These are phyloP conservation scores for Melikaiella ostensackeni DNA, from an alignment of 2,888 invertebrate genomes.

Conservation along the genomic window DNA sequence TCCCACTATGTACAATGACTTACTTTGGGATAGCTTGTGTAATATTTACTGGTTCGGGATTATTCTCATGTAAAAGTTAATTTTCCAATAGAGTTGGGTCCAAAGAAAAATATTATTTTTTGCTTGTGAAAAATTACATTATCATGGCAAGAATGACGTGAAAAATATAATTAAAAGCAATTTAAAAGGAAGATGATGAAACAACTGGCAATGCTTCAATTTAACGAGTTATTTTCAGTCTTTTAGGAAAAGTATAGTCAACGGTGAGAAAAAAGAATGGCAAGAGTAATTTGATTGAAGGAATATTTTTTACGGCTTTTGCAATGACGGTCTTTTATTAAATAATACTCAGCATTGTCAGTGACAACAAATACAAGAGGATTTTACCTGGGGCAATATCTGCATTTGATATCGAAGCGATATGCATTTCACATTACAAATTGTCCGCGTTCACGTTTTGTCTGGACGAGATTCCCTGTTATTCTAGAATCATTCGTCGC, in stretches of 20 bases:
- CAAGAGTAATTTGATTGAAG: neutral
- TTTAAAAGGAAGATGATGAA: too few relatives aligned
- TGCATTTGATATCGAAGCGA: conserved; percentile 34
- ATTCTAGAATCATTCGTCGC: conserved; percentile 13
- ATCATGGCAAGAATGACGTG: too few relatives aligned
- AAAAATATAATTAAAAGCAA: too few relatives aligned
- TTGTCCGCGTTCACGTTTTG: conserved; percentile 18
- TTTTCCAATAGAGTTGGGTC: too few relatives aligned
- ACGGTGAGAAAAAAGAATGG: neutral
- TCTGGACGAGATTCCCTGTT: conserved; percentile 11
- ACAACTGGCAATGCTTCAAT: too few relatives aligned
- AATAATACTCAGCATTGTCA: conserved; percentile 8
- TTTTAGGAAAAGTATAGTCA: neutral
- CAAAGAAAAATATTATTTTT: too few relatives aligned
- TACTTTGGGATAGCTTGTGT: neutral
- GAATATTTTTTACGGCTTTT: neutral
- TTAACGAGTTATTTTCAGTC: neutral
- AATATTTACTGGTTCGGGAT: neutral
- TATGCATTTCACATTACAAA: conserved; percentile 35
- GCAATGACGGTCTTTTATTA: neutral
- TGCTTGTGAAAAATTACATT: too few relatives aligned
- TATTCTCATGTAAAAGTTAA: too few relatives aligned
- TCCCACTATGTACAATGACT: neutral
- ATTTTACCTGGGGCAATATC: conserved; percentile 22
- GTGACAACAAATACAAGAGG: neutral